A percentile compares a stretch with the other conserved stretches of the same genome.
These are phyloP conservation scores for Hartigia nigra DNA, from an alignment of 2,888 invertebrate genomes.

Conservation along the genomic window DNA sequence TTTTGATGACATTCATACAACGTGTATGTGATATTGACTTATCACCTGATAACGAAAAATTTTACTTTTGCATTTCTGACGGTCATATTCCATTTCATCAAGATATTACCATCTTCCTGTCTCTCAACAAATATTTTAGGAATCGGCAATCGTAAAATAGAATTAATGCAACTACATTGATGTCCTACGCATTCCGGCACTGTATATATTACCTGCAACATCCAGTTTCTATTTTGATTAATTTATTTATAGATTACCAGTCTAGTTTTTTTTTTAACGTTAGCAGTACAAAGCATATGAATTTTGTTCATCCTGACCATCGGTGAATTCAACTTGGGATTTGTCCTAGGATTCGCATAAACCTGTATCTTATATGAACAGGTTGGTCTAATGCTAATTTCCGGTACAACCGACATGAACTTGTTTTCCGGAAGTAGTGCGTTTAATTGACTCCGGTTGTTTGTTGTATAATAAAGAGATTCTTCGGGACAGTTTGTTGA, in stretches of 20 bases:
- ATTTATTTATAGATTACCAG: background rate
- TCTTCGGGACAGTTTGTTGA: constrained; percentile 42
- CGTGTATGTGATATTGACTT: background rate
- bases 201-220: constrained; percentile 45
- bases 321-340: constrained; percentile 25
- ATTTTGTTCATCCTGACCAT: background rate
- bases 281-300: background rate
- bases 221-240: background rate
- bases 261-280: background rate
- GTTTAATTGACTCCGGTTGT: constrained; percentile 33
- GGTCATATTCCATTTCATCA: constrained; percentile 45
- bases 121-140: constrained; percentile 39
- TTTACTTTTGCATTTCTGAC: constrained; percentile 28
- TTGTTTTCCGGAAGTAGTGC: constrained; percentile 48
- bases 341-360: constrained; percentile 51
- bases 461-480: constrained; percentile 43
- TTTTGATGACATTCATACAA: background rate
- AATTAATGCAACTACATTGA: constrained; percentile 46
- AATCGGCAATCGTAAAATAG: constrained; percentile 35
- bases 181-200: constrained; percentile 53
- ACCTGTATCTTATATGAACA: constrained; percentile 55
- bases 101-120: constrained; percentile 22
- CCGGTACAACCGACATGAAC: constrained; percentile 42
- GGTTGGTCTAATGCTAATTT: constrained; percentile 46
- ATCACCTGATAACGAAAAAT: constrained; percentile 44